phyloP scores from a whole-genome alignment of 2,888 invertebrate genomes.

The Cantharis rufa region DNA sequence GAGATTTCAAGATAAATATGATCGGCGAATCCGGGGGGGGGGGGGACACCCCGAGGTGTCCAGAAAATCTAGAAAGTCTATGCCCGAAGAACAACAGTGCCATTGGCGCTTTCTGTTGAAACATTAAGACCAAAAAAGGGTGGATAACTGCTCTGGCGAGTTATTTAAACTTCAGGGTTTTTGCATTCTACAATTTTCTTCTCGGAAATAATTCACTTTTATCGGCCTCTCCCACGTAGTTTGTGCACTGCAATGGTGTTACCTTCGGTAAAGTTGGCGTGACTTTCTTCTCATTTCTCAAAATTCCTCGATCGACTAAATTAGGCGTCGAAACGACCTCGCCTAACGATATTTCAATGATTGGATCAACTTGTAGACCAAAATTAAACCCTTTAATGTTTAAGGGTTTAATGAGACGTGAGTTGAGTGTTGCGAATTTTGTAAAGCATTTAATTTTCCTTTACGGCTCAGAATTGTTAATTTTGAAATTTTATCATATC shows the following conservation, averaged over 20 bases:
- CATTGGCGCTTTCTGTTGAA: not conserved
- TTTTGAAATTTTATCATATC: not conserved
- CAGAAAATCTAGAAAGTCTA: too few relatives aligned
- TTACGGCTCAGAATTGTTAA: not conserved
- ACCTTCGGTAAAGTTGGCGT: not conserved
- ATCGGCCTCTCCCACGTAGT: not conserved
- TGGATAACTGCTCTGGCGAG: not conserved
- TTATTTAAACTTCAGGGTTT: not conserved
- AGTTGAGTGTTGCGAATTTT: not conserved
- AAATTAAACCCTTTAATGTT: not conserved
- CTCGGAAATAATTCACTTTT: not conserved
- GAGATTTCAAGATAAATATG: not conserved
- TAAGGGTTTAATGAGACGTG: not conserved
- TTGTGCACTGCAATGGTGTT: not conserved
- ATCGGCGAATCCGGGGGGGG: not conserved
- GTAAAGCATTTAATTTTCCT: not conserved
- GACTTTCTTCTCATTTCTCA: not conserved
- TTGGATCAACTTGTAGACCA: not conserved
- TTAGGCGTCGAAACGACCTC: not conserved
- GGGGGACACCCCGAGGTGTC: too few relatives aligned
- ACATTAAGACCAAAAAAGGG: not conserved
- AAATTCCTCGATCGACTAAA: not conserved
- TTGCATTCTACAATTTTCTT: not conserved
- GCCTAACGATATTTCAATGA: not conserved
- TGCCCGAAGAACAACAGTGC: too few relatives aligned